Evolutionary conservation across 2,113 vertebrate genomes (phyloP), one percentile per base, ranked within the genome.

Genomic region (Poicephalus meyeri): DNA sequence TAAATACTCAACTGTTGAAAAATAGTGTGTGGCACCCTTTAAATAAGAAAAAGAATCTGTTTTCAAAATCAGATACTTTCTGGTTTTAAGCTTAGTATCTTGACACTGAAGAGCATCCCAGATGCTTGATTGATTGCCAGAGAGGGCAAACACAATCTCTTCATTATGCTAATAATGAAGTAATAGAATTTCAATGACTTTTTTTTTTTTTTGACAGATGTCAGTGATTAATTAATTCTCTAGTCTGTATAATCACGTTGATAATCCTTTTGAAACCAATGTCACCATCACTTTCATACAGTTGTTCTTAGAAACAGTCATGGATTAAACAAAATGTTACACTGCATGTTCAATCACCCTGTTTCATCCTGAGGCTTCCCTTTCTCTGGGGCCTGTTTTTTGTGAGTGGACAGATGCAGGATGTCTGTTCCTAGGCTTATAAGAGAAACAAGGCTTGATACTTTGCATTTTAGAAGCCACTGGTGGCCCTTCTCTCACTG

Each of bases 101-200:
- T 92, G 44, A 70, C n/a, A 70, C 81, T 90, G 60, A 33, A 96
- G 78, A 90, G n/a, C 26, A 80, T 85, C 23, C 14, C 81, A 76
- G 63, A 47, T 69, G 76, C 39, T 79, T 94, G 94, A 96, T 71
- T 97, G 96, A 95, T 85, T 97, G 92, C 63, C 68, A 74, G 66
- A 72, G 89, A 95, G 47, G 61, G 88, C 58, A 97, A 96, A 93
- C 80, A 89, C 25, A 60, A 85, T 87, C 93, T 95, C 89, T 95
- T 95, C 91, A 89, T 96, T 94, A 97, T 94, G 91, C 44, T 94
- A 96, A 96, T 97, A 96, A 90, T 63, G 63, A 85, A 95, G 77
- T 70, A 94, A 88, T 56, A 97, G 95, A 92, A 95, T 89, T 95
- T 92, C 55, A 93, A 80, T 95, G 28, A 88, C 71, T 83, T 78